These are phyloP conservation scores for Epinephelus moara DNA, from an alignment of 2,113 vertebrate genomes.

Conservation along the genomic window DNA sequence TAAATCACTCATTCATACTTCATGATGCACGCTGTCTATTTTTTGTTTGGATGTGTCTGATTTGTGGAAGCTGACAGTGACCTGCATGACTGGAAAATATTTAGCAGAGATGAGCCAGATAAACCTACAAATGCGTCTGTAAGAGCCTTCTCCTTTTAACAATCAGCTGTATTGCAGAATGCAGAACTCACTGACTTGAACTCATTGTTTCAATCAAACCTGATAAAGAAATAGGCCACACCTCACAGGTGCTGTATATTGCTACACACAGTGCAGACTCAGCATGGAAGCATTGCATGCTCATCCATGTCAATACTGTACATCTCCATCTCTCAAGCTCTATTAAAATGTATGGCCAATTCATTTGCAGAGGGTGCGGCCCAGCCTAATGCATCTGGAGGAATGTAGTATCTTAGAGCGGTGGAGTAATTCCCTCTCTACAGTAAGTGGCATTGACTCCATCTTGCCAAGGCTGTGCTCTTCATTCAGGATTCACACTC, in stretches of 20 bases:
- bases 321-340: background rate
- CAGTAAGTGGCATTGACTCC: slow-evolving; percentile 60
- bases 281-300: background rate
- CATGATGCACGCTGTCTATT: slow-evolving; percentile 55
- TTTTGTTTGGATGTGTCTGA: slow-evolving; percentile 36
- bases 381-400: slow-evolving; percentile 11
- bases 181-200: background rate
- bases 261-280: background rate
- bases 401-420: slow-evolving; percentile 19
- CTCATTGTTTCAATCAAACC: background rate
- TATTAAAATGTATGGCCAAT: slow-evolving; percentile 3
- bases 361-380: slow-evolving; percentile 37
- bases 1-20: slow-evolving; percentile 46
- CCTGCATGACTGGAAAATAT: slow-evolving; percentile 77
- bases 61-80: slow-evolving; percentile 70
- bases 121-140: slow-evolving; percentile 18
- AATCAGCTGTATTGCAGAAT: background rate
- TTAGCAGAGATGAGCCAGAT: slow-evolving; percentile 56
- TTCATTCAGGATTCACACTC: slow-evolving; percentile 77
- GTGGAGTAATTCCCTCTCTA: slow-evolving; percentile 52
- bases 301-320: background rate
- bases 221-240: background rate
- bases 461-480: slow-evolving; percentile 38
- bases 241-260: background rate
- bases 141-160: background rate